Percentiles rank a stretch among this genome's conserved stretches.
These are phyloP conservation scores for Cyclura pinguis DNA, from an alignment of 2,797 vertebrate genomes.

Conservation along the genomic window DNA sequence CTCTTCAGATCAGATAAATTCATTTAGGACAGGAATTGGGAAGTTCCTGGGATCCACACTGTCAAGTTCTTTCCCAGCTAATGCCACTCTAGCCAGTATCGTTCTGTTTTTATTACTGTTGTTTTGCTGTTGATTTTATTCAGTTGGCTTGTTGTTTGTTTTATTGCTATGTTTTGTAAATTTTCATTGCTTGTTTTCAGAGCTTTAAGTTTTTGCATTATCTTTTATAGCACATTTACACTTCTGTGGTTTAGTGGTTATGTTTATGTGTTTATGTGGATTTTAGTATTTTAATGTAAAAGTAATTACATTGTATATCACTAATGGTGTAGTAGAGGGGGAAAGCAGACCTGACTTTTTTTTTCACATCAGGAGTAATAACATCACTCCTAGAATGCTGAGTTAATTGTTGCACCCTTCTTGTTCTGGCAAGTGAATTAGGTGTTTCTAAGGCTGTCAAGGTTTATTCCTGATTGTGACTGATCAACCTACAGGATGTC, in stretches of 20 bases:
- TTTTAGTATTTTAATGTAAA: constrained; percentile 3
- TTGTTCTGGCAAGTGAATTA: too few relatives aligned
- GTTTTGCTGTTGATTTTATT: constrained; percentile 15
- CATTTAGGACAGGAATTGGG: neutral
- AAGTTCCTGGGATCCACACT: neutral
- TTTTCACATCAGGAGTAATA: neutral
- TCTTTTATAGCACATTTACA: neutral
- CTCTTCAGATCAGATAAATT: neutral
- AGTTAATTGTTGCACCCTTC: neutral
- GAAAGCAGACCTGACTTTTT: neutral
- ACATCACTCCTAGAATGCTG: neutral
- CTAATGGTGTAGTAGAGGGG: neutral
- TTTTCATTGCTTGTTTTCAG: neutral
- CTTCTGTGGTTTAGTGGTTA: neutral
- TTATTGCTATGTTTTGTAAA: neutral
- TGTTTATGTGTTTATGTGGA: neutral
- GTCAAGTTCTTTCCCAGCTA: neutral
- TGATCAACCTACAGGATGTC: neutral
- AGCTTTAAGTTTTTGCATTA: neutral
- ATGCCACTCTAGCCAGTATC: neutral
- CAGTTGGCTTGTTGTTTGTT: neutral
- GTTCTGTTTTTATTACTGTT: neutral
- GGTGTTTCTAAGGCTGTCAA: too few relatives aligned
- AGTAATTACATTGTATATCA: neutral
- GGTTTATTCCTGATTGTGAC: neutral